Evolutionary conservation across 2,888 invertebrate genomes (phyloP), one percentile per base, ranked within the genome.

Genomic region (Diarsia dahlii): DNA sequence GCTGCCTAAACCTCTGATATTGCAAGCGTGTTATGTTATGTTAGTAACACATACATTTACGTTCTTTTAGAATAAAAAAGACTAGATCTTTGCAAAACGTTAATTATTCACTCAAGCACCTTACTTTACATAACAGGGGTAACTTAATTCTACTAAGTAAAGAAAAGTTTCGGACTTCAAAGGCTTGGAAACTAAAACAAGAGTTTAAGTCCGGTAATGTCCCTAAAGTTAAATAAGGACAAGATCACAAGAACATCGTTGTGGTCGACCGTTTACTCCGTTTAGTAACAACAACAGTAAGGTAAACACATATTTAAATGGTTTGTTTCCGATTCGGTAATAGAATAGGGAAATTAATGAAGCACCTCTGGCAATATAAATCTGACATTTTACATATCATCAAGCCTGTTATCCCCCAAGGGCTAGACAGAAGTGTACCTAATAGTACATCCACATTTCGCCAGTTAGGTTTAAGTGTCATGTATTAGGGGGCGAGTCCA

Each of bases 151-250:
- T 13, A 13, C 18, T 58, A 18, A 48, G 34, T 39, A 60, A 67
- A 56, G 67, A 70, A 15, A 58, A 60, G 63, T 71, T 58, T 34
- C 64, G 34, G 5, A 34, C n/a, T 62, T 68, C 70, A 74, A 74
- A 79, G 64, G 58, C 58, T 15, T 68, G 45, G 13, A 8, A 58
- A 28, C 34, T 69, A 20, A 50, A 23, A 71, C 18, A 28, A 69
- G 58, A 69, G 54, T 50, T 58, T 63, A n/a, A 62, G 34, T 45
- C 39, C 48, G 20, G 48, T 72, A 60, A 45, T 18, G 13, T 67
- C 23, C 23, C 58, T 13, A 13, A 63, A 50, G 12, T 60, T 50
- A 39, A 48, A 65, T 45, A 34, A 70, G 63, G 66, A 75, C 63
- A 69, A 71, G 45, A 28, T 6, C 8, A 75, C 63, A 69, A 71